phyloP scores from a whole-genome alignment of 2,113 vertebrate genomes.

The Ailuropoda melanoleuca region DNA sequence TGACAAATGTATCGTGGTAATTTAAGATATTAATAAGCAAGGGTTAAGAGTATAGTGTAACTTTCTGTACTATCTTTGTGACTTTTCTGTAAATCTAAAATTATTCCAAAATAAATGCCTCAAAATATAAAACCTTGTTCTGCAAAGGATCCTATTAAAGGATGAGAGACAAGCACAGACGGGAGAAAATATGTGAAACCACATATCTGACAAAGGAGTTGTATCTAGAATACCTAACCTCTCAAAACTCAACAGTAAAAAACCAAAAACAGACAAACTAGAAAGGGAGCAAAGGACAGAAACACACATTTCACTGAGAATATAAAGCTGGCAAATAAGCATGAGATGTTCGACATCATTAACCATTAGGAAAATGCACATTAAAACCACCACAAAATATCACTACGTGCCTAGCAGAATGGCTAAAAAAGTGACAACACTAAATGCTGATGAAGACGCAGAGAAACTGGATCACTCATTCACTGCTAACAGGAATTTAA shows the following conservation, averaged over 20 bases:
- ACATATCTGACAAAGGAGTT: neutral
- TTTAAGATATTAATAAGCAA: neutral
- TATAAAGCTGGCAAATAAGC: neutral
- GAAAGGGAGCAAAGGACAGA: neutral
- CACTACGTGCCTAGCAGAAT: neutral
- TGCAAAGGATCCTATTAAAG: neutral
- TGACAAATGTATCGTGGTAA: neutral
- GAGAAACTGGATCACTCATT: neutral
- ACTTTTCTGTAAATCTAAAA: neutral
- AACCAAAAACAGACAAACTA: neutral
- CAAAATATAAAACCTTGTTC: neutral
- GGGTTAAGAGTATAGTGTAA: neutral
- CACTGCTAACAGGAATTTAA: neutral
- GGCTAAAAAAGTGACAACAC: neutral
- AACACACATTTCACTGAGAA: neutral
- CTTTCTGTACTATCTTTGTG: neutral
- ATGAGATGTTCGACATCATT: neutral
- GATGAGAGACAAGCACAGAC: neutral
- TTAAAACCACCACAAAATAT: neutral
- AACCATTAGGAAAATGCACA: neutral
- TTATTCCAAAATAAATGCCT: neutral
- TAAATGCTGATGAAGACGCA: neutral
- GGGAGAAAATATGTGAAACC: neutral
- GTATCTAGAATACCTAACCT: neutral
- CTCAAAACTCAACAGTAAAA: neutral